Evolutionary conservation across 2,113 vertebrate genomes (phyloP).

Genomic region (Oceanodroma tethys): DNA sequence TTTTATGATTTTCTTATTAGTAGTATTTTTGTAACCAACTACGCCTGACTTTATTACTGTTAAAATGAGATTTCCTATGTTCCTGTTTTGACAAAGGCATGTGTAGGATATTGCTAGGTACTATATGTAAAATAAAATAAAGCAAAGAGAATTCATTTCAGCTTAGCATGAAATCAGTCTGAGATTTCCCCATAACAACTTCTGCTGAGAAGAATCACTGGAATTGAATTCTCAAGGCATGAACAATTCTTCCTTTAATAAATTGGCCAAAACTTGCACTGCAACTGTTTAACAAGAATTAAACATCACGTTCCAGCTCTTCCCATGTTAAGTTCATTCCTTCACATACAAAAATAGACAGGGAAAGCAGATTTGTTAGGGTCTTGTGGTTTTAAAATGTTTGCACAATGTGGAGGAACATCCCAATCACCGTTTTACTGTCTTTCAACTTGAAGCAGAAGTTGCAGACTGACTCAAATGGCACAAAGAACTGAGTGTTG

Average conservation of each 20-base stretch:
- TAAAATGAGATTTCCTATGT: background rate
- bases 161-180: background rate
- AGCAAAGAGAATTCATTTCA: background rate
- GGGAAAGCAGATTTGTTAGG: background rate
- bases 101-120: background rate
- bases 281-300: constrained; percentile 22
- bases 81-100: background rate
- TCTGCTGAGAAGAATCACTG: background rate
- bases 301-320: background rate
- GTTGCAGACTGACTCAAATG: background rate
- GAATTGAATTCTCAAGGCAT: background rate
- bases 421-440: background rate
- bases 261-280: background rate
- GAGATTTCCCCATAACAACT: background rate
- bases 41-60: background rate
- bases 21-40: background rate
- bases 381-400: constrained; percentile 2
- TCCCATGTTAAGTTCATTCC: background rate
- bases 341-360: background rate
- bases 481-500: background rate
- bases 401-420: constrained; percentile 10
- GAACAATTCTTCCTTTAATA: background rate
- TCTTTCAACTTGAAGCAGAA: background rate
- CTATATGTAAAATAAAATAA: background rate
- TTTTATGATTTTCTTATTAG: constrained; percentile 2